These are phyloP conservation scores for Aphaenogaster ashmeadi DNA, from an alignment of 1,140 invertebrate genomes.

Conservation along the genomic window DNA sequence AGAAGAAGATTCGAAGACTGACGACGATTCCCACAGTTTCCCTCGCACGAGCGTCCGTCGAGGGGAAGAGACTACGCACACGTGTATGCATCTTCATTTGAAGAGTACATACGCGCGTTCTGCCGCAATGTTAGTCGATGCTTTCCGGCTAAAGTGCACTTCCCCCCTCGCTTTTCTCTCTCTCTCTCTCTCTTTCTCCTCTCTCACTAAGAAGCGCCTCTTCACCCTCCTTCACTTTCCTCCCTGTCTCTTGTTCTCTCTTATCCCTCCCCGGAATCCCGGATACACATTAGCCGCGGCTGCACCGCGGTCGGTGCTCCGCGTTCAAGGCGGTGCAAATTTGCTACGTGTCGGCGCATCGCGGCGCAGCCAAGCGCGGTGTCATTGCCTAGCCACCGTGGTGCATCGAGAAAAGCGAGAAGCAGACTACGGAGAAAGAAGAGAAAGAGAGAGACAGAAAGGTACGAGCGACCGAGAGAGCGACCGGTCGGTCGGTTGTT, in stretches of 20 bases:
- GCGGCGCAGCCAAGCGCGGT: constrained; percentile 27
- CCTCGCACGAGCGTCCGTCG: neutral
- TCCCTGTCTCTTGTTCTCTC: constrained; percentile 2
- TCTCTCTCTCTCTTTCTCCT: neutral
- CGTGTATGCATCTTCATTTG: neutral
- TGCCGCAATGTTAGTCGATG: constrained; percentile 20
- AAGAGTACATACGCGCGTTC: neutral
- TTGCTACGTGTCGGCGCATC: constrained; percentile 69
- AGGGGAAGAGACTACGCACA: neutral
- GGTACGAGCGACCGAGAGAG: neutral
- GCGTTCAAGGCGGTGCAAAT: constrained; percentile 61
- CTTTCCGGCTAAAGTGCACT: constrained; percentile 29
- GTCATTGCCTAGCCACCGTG: constrained; percentile 64
- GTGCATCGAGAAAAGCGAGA: constrained; percentile 5
- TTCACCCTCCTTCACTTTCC: neutral
- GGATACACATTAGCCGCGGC: constrained; percentile 50
- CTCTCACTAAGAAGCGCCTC: neutral
- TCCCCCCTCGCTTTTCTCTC: neutral
- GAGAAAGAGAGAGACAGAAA: neutral
- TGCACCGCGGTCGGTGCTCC: constrained; percentile 19
- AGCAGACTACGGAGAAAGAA: neutral
- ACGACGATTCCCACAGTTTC: constrained; percentile 52
- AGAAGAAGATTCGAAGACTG: constrained; percentile 25
- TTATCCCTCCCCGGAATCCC: constrained; percentile 10
- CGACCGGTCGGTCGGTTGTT: constrained; percentile 16